phyloP scores from a whole-genome alignment of 2,797 vertebrate genomes.

The Syngnathus acus region DNA sequence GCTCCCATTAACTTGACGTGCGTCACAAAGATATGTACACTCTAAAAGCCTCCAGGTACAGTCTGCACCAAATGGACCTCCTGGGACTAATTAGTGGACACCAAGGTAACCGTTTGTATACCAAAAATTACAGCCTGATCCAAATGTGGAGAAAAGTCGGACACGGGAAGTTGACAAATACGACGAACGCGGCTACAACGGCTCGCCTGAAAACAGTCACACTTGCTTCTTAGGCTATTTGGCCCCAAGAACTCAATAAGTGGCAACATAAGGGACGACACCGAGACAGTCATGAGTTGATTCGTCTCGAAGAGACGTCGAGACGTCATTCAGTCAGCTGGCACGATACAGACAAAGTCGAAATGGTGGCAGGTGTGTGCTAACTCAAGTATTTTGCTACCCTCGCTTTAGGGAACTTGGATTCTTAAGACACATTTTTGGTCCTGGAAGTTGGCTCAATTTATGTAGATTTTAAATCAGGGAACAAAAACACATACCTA shows the following conservation, averaged over 20 bases:
- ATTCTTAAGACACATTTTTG: too few species aligned
- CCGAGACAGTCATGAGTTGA: not conserved
- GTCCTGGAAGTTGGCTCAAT: not conserved
- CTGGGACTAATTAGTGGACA: slow-evolving; percentile 3
- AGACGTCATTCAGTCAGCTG: not conserved
- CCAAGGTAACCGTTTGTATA: not conserved
- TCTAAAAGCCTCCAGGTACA: not conserved
- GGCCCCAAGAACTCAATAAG: too few species aligned
- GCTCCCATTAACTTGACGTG: not conserved
- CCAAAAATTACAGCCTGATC: not conserved
- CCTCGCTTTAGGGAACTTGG: not conserved
- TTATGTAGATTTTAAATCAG: not conserved
- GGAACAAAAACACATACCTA: not conserved
- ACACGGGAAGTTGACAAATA: not conserved
- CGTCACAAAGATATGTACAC: slow-evolving; percentile 8
- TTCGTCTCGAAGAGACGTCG: too few species aligned
- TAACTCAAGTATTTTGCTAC: not conserved
- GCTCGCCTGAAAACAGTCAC: not conserved
- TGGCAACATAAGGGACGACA: not conserved
- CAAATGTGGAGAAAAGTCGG: not conserved
- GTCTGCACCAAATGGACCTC: not conserved
- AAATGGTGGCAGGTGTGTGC: too few species aligned
- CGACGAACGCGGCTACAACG: not conserved
- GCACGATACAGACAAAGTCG: not conserved
- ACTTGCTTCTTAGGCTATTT: not conserved